Conservation (phyloP, 2,113 vertebrate species). For the Pao palembangensis region DNA sequence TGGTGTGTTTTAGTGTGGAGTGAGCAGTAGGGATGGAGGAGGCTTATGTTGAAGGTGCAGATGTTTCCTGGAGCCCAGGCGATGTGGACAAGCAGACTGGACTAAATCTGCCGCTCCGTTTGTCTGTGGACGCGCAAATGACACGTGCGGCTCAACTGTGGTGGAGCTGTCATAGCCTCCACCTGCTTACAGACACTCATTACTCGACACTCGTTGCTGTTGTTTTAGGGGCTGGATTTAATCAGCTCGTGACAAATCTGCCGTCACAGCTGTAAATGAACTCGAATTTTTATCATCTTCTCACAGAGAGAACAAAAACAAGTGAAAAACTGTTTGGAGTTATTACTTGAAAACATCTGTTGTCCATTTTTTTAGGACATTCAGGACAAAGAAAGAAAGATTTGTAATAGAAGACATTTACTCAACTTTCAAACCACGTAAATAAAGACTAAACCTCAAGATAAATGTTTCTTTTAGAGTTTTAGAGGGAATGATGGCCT, state of each 20-base stretch:
- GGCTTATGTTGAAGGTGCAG: slow-evolving; percentile 36
- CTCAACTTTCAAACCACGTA: not conserved
- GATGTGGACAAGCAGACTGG: not conserved
- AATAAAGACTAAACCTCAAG: not conserved
- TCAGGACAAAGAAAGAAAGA: not conserved
- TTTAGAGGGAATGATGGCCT: not conserved
- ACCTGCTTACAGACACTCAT: too few relatives aligned
- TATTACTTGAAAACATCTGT: too few relatives aligned
- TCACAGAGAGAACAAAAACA: too few relatives aligned
- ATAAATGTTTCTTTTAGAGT: not conserved
- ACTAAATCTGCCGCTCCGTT: slow-evolving; percentile 25
- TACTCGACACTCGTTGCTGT: too few relatives aligned
- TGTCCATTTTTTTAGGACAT: too few relatives aligned
- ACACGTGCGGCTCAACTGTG: not conserved
- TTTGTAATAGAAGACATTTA: not conserved
- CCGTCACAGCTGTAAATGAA: too few relatives aligned
- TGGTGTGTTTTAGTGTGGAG: slow-evolving; percentile 6
- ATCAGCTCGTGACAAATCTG: too few relatives aligned
- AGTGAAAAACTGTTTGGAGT: too few relatives aligned
- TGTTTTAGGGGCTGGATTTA: too few relatives aligned
- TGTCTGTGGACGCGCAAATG: slow-evolving; percentile 61
- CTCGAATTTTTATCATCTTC: too few relatives aligned
- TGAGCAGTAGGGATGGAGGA: slow-evolving; percentile 16
- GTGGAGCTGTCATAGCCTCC: too few relatives aligned
- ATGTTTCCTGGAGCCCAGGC: slow-evolving; percentile 38